These are phyloP conservation scores for Oryzias javanicus DNA, from an alignment of 2,113 vertebrate genomes.

Conservation along the genomic window DNA sequence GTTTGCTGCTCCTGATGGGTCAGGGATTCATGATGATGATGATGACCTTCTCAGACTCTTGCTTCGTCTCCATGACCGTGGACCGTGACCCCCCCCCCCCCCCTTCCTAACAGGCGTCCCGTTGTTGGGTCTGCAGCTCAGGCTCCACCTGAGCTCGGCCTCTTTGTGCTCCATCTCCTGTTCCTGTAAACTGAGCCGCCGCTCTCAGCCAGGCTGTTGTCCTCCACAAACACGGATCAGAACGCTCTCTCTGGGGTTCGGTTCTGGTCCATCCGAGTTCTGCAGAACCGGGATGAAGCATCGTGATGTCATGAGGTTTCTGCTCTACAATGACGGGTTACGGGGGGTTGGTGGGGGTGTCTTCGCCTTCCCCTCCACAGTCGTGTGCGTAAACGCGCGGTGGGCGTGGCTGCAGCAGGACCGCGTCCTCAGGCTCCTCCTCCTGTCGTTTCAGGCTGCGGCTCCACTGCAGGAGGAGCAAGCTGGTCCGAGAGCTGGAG, in stretches of 20 bases:
- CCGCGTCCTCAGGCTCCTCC: not conserved
- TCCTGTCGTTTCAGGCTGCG: conserved; percentile 77
- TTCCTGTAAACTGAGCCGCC: conserved; percentile 54
- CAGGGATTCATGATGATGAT: too few relatives aligned
- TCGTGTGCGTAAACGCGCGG: too few relatives aligned
- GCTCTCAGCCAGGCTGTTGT: conserved; percentile 37
- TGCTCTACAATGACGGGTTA: too few relatives aligned
- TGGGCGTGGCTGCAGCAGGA: too few relatives aligned
- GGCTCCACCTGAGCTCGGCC: conserved; percentile 49
- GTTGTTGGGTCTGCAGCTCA: conserved; percentile 44
- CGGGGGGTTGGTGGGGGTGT: too few relatives aligned
- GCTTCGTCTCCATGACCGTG: not conserved
- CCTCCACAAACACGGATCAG: not conserved
- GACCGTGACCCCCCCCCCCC: not conserved
- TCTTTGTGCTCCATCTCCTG: conserved; percentile 52
- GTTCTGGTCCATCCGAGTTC: too few relatives aligned
- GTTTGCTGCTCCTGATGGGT: too few relatives aligned
- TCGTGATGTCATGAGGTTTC: too few relatives aligned
- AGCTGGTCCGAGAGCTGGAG: conserved; percentile 91
- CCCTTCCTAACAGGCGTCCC: conserved; percentile 23
- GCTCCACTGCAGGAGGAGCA: conserved; percentile 89
- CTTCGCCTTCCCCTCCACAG: too few relatives aligned
- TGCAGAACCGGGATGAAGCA: too few relatives aligned
- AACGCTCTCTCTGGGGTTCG: too few relatives aligned
- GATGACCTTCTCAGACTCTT: too few relatives aligned